Base-by-base conservation (phyloP, 2,797 vertebrate genomes). In the Darevskia mixta region DNA sequence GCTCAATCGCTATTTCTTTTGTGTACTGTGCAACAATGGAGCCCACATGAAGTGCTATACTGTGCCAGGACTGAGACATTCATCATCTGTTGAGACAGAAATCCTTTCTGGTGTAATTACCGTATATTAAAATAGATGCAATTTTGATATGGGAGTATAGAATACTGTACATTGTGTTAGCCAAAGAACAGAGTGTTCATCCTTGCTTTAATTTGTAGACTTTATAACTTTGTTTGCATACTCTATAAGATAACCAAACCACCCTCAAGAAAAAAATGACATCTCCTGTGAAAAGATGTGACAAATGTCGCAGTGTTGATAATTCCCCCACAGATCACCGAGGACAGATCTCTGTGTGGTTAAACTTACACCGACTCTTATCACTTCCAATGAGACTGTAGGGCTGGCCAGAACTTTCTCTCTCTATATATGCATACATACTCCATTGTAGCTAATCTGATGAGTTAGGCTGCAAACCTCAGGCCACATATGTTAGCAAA, bases 41-140 rank as follows among this genome's bases (percentile, higher is more conserved):
- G 91, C 94, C 91, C 94, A 94, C 90, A 27, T 1, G 89, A 95
- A 92, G 93, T 91, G 94, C 92, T 11, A 82, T 90, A 77, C 91
- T 2, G 89, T 55, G 71, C 38, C 83, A 88, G 82, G 86, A 89
- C 38, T 84, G 71, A 92, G 92, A 94, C 75, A 90, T 93, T 93
- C 92, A 93, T 94, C 93, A 91, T 5, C 0, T 72, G 89, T 85
- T 76, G 84, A 91, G 91, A 92, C 93, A 92, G 95, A 93, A 95
- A 95, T 94, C 89, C 81, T 94, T 93, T 91, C 91, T 89, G 86
- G 84, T 93, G 85, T 93, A 95, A 96, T 95, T 94, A 95, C 90
- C 90, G 89, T 90, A 90, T 94, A 93, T 95, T 95, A 96, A 97
- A 96, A 96, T 94, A 97, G 95, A 95, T 89, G 82, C 92, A 91